Percentiles rank a stretch among this genome's conserved stretches.
Evolutionary conservation across 2,888 invertebrate species (phyloP).

Genomic region (Amphipyra berbera): DNA sequence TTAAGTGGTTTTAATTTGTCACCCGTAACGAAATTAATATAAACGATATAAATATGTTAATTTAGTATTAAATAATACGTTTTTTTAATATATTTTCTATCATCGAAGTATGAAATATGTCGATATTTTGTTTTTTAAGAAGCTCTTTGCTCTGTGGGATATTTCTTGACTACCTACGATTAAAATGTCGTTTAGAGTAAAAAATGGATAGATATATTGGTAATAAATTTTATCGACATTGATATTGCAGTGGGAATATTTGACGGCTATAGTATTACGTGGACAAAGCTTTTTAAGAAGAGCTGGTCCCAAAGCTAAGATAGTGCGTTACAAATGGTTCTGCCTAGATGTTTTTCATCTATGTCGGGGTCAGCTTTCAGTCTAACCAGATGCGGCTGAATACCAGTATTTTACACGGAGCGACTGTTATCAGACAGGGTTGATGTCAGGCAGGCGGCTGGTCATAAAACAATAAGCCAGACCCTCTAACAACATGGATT

Average conservation of each 20-base stretch:
- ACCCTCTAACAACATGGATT: too few species aligned
- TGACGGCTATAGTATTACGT: neutral
- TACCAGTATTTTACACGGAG: too few species aligned
- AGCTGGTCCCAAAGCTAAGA: too few species aligned
- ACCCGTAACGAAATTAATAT: conserved; percentile 77
- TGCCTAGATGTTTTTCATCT: too few species aligned
- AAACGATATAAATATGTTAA: conserved; percentile 75
- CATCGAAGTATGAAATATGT: conserved; percentile 58
- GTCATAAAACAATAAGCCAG: too few species aligned
- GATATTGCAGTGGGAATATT: conserved; percentile 17
- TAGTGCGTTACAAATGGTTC: too few species aligned
- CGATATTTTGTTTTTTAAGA: conserved; percentile 52
- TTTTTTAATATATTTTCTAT: conserved; percentile 53
- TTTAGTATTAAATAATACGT: conserved; percentile 60
- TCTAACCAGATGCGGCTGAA: too few species aligned
- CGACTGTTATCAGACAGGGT: too few species aligned
- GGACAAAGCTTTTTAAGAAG: too few species aligned
- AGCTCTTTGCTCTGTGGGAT: conserved; percentile 59
- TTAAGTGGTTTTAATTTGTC: conserved; percentile 81
- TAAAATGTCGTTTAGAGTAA: conserved; percentile 38
- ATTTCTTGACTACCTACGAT: conserved; percentile 30
- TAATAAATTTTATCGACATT: conserved; percentile 44
- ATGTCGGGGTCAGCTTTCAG: too few species aligned
- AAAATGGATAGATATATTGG: conserved; percentile 19
- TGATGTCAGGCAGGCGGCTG: too few species aligned